Evolutionary conservation across 2,113 vertebrate genomes (phyloP).

Genomic region (Xiphophorus hellerii): DNA sequence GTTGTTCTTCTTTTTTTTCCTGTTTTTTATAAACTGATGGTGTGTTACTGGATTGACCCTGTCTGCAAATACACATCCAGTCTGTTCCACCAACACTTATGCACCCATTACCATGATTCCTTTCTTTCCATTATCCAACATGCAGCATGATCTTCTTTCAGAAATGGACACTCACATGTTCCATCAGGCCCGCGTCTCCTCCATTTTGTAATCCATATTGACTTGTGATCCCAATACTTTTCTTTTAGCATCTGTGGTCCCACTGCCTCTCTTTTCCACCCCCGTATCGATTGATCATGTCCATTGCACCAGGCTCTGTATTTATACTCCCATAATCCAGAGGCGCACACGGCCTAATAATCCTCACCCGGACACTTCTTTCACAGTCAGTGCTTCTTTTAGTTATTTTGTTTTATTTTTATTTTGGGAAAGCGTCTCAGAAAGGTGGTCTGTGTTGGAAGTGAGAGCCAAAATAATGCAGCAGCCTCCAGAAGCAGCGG

Average conservation of each 20-base stretch:
- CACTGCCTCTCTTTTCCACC: slow-evolving; percentile 3
- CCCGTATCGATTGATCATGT: slow-evolving; percentile 70
- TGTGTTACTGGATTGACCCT: slow-evolving; percentile 18
- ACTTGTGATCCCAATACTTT: slow-evolving; percentile 65
- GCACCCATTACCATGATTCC: slow-evolving; percentile 39
- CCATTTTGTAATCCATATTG: slow-evolving; percentile 71
- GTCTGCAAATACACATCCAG: slow-evolving; percentile 47
- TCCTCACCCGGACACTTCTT: slow-evolving; percentile 61
- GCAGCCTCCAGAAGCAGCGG: slow-evolving; percentile 11
- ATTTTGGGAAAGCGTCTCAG: slow-evolving; percentile 24
- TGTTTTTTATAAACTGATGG: slow-evolving; percentile 26
- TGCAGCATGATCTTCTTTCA: slow-evolving; percentile 38
- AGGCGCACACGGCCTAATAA: slow-evolving; percentile 49
- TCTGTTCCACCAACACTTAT: slow-evolving; percentile 35
- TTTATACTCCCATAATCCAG: slow-evolving; percentile 71
- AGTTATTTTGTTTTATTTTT: neutral
- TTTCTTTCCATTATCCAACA: slow-evolving; percentile 46
- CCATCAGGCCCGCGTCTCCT: slow-evolving; percentile 24
- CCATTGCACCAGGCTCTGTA: slow-evolving; percentile 52
- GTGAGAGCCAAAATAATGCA: slow-evolving; percentile 31
- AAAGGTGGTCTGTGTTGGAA: slow-evolving; percentile 31
- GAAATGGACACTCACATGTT: slow-evolving; percentile 31
- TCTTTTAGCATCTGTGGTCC: slow-evolving; percentile 58
- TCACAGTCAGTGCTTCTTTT: slow-evolving; percentile 67
- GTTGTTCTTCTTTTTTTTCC: neutral